phyloP scores from a whole-genome alignment of 2,797 vertebrate genomes.

The Acomys russatus region DNA sequence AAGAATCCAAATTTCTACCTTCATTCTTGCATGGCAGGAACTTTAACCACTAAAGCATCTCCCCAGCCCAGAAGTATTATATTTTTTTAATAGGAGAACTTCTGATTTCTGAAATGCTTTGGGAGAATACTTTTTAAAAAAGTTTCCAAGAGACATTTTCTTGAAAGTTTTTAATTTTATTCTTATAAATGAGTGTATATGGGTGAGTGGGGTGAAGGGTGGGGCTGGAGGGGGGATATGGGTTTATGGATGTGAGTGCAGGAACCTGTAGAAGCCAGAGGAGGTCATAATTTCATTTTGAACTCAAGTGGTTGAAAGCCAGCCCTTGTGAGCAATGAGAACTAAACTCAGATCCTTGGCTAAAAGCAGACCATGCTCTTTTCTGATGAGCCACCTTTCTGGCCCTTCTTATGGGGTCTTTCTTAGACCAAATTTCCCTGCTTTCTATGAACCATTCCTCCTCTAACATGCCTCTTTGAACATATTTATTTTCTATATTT shows the following conservation, averaged over 20 bases:
- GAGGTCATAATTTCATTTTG: no score
- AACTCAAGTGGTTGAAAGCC: neutral
- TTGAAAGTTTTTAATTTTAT: neutral
- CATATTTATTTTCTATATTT: neutral
- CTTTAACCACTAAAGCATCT: neutral
- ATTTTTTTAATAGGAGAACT: neutral
- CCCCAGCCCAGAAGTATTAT: neutral
- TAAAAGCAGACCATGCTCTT: neutral
- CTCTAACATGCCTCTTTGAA: neutral
- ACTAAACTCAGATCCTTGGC: neutral
- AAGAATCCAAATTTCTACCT: neutral
- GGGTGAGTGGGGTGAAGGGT: neutral
- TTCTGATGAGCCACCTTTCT: neutral
- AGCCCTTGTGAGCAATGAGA: neutral
- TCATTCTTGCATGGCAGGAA: neutral
- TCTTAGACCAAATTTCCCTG: neutral
- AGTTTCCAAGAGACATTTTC: neutral
- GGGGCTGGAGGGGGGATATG: no score
- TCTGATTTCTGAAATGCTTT: neutral
- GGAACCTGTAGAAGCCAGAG: neutral
- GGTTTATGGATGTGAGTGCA: neutral
- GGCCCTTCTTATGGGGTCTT: neutral
- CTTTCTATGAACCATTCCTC: neutral
- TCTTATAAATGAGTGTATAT: neutral
- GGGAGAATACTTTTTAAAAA: neutral